Evolutionary conservation across 2,888 invertebrate species (phyloP), one percentile per base, ranked within the genome.

Genomic region (Meandrusa payeni): DNA sequence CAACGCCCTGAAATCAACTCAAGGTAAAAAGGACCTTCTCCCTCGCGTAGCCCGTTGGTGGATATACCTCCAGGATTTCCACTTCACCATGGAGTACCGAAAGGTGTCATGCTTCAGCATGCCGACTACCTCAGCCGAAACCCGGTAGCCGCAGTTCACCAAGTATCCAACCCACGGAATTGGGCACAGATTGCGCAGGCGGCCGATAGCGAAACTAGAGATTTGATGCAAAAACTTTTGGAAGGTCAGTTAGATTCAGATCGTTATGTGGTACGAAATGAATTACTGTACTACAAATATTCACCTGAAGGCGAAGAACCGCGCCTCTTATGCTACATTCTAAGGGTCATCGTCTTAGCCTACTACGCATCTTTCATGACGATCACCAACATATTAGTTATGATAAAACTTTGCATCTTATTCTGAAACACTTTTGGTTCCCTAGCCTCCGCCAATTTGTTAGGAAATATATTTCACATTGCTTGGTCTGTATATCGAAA

Each of bases 341-440:
- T 59, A 63, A 52, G 10, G 60, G 57, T 1, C 46, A 56, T 20
- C 23, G 58, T 0, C 42, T 61, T 0, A 61, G 59, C 10, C 11
- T 59, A 0, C 31, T 60, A 1, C 12, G 57, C 2, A 32, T 55
- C 2, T 64, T 61, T 26, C 59, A 61, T 33, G 38, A 48, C 26
- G 20, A 26, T 12, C 43, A 47, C 19, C n/a, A n/a, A n/a, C n/a
- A n/a, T n/a, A 36, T 20, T 13, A 27, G 41, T 2, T 27, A 28
- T 12, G 46, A 48, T n/a, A 41, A 41, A 36, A 40, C 36, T n/a
- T n/a, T n/a, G 1, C 12, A 26, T 23, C 36, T 40, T 1, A 37
- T 46, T 19, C 7, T 40, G 1, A 34, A 28, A 34, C 36, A 45
- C 22, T 40, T 45, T 9, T 36, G 34, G 40, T 46, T 46, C 5